Evolutionary conservation across 2,797 vertebrate genomes (phyloP), one percentile per base, ranked within the genome.

Genomic region (Pseudomugil gertrudae): DNA sequence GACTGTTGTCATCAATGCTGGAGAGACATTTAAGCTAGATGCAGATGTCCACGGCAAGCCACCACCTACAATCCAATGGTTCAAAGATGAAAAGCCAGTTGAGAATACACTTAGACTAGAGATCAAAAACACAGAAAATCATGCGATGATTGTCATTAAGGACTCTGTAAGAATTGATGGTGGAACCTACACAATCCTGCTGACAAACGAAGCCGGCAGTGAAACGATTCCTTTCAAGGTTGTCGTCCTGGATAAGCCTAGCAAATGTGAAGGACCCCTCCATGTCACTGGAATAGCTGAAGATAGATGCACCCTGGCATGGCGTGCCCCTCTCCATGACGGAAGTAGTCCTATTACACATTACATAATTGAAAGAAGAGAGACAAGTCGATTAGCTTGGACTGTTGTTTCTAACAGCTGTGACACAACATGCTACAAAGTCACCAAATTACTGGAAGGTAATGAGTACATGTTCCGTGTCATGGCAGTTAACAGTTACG

Each of bases 401-500:
- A 98, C 95, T 81, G 79, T 99, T 86, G 96, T 98, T 82, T 91
- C 94, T 70, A 91, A 91, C 80, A 95, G 94, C 27, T 95, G 96
- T 88, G 87, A 94, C 59, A 93, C 91, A 60, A 95, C 96, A 83
- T 93, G 93, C 80, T 90, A 95, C 76, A 99, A 97, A 94, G 94
- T 98, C 85, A 96, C 95, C 81, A 99, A 98, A 88, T 93, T 99
- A 75, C 89, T 99, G 69, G 97, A 99, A 93, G 96, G 96, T 65
- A 97, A 98, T 82, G 97, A 99, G 72, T 99, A 99, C 45, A 84
- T 96, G 70, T 99, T 99, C 95, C 95, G 97, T 79, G 94, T 99
- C 74, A 97, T 96, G 95, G 97, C 98, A 77, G 95, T 96, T 75
- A 99, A 99, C 88, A 95, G 94, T 82, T 95, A 96, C 0, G 98